Evolutionary conservation across 1,140 invertebrate species (phyloP), one percentile per base, ranked within the genome.

Genomic region (Rhagoletis zephyria): DNA sequence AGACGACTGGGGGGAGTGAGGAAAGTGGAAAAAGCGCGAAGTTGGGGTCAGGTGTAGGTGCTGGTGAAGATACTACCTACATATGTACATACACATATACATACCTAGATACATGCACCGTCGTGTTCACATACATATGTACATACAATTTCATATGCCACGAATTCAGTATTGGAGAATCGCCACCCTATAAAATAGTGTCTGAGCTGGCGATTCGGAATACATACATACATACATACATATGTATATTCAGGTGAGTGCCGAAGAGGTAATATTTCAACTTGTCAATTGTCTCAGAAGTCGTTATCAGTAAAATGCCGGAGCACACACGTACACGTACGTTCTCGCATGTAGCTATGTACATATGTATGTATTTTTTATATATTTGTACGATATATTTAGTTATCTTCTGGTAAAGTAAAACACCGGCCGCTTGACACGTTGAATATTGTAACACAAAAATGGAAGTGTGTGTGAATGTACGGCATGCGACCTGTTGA

Each of bases 261-360:
- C 48, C 70, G 45, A 77, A 51, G 70, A 77, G 70, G 70, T 51
- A 77, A 77, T 77, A 77, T 77, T 77, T 77, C 45, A 77, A 77
- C 70, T 77, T 77, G 70, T 77, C 70, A 77, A 77, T 77, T 77
- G 70, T 77, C 70, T 77, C 70, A n/a, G 12, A 77, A 77, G 4
- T 51, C 45, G 70, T 77, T 77, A 77, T 77, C 70, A 77, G 70
- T 77, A 77, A 77, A 67, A 77, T 51, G n/a, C 70, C 45, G 45
- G 70, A 14, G 45, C 70, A 51, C 12, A 77, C 45, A 42, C 12
- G 10, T 1, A 16, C 40, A 67, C 5, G 4, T 70, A 74, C 70
- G 48, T 77, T 30, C 30, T 30, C 30, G 30, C 30, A 30, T 30
- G 30, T 30, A 30, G 30, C 30, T 30, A 30, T 30, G 30, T 30